phyloP scores from a whole-genome alignment of 2,113 vertebrate species.

The Urocolius indicus region DNA sequence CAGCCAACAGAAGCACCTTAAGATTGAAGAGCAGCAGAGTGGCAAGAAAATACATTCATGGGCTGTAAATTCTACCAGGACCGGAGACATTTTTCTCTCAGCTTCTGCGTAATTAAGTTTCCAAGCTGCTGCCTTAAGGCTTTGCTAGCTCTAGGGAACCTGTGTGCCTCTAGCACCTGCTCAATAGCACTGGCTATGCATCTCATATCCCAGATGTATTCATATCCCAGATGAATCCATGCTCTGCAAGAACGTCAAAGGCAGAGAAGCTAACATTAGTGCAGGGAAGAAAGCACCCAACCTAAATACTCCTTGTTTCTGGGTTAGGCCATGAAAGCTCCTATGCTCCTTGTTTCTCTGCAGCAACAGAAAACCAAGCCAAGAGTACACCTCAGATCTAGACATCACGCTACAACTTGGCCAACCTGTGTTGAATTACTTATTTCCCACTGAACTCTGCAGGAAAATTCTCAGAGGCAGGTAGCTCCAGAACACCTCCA shows the following conservation, averaged over 20 bases:
- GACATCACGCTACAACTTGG: neutral
- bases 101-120: neutral
- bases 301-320: neutral
- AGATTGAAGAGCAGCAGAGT: neutral
- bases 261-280: neutral
- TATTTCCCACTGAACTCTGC: neutral
- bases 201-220: neutral
- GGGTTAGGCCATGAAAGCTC: neutral
- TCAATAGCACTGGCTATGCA: neutral
- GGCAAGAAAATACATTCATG: neutral
- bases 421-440: rapidly evolving
- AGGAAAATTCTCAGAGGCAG: neutral
- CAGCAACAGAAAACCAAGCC: neutral
- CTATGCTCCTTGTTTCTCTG: neutral
- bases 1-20: neutral
- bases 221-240: neutral
- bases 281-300: neutral
- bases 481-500: neutral
- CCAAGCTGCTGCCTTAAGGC: neutral
- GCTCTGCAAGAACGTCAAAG: neutral
- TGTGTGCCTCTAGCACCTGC: neutral
- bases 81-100: neutral
- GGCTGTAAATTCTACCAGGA: neutral
- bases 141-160: neutral
- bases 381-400: neutral